phyloP scores from a whole-genome alignment of 64 coral and sea anemone species.

The Pachyseris speciosa region DNA sequence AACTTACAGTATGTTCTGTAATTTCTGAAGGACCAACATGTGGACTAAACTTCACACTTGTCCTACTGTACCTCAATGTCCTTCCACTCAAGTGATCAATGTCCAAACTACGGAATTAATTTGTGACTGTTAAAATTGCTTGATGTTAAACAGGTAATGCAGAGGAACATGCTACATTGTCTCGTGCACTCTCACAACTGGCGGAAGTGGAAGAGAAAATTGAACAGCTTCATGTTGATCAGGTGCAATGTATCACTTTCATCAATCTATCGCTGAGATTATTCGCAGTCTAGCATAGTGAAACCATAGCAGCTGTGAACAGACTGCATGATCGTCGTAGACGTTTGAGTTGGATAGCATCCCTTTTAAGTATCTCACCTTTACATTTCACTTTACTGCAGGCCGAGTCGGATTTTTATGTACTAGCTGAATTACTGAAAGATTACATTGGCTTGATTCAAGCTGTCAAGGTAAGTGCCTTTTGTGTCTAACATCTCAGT shows the following conservation, averaged over 20 bases:
- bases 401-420: slow-evolving; percentile 95
- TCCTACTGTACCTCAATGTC: too few species aligned
- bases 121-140: not conserved
- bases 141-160: slow-evolving; percentile 77
- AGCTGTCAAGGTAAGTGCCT: slow-evolving; percentile 80
- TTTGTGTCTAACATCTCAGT: not conserved
- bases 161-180: slow-evolving; percentile 91
- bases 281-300: too few species aligned
- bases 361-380: too few species aligned
- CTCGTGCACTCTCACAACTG: slow-evolving; percentile 88
- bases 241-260: slow-evolving; percentile 65
- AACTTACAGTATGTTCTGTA: too few species aligned
- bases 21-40: too few species aligned
- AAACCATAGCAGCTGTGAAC: too few species aligned
- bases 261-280: too few species aligned
- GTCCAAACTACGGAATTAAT: too few species aligned
- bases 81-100: too few species aligned
- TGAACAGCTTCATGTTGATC: slow-evolving; percentile 79
- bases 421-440: slow-evolving; percentile 93
- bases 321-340: too few species aligned
- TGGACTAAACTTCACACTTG: too few species aligned
- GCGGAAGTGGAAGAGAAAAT: slow-evolving; percentile 99
- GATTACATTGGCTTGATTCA: slow-evolving; percentile 96
- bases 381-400: slow-evolving; percentile 25
- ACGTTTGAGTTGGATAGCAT: too few species aligned